Conservation (phyloP, 30 jellyfish, hydroid and myxozoan genomes). For the Pseudorhiza aurosa region DNA sequence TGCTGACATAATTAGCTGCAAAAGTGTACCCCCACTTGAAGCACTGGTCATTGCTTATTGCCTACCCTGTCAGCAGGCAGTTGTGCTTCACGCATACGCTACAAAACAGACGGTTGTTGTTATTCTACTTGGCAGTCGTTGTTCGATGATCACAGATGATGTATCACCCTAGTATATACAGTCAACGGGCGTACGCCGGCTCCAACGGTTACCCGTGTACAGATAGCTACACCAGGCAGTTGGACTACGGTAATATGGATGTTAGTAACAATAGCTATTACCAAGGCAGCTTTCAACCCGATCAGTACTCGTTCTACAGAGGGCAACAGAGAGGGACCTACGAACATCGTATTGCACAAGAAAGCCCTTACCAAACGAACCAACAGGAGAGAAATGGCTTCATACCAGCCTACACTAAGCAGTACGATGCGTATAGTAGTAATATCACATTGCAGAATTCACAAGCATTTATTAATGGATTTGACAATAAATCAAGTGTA, state of each 20-base stretch:
- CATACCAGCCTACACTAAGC: slow-evolving; percentile 21
- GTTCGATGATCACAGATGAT: slow-evolving; percentile 17
- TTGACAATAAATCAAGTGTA: slow-evolving; percentile 60
- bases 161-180: slow-evolving; percentile 61
- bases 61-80: slow-evolving; percentile 79
- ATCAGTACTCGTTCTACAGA: slow-evolving; percentile 24
- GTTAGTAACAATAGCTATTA: slow-evolving; percentile 33
- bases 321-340: slow-evolving; percentile 49
- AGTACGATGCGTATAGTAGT: slow-evolving; percentile 32
- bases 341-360: slow-evolving; percentile 55
- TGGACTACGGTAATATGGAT: slow-evolving; percentile 18
- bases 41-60: slow-evolving; percentile 12
- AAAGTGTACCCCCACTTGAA: slow-evolving; percentile 65
- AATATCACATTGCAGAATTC: slow-evolving; percentile 24
- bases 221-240: slow-evolving; percentile 39
- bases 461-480: slow-evolving; percentile 33
- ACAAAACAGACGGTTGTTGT: slow-evolving; percentile 44
- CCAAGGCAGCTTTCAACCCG: slow-evolving; percentile 50
- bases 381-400: slow-evolving; percentile 50
- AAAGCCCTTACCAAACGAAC: slow-evolving; percentile 5
- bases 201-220: slow-evolving; percentile 42
- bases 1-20: slow-evolving; percentile 65
- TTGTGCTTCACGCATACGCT: slow-evolving; percentile 44
- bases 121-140: slow-evolving; percentile 45
- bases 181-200: slow-evolving; percentile 46